A percentile compares a stretch with the other conserved stretches of the same genome.
phyloP scores from a whole-genome alignment of 2,797 vertebrate genomes.

The Leucoraja ocellata region DNA sequence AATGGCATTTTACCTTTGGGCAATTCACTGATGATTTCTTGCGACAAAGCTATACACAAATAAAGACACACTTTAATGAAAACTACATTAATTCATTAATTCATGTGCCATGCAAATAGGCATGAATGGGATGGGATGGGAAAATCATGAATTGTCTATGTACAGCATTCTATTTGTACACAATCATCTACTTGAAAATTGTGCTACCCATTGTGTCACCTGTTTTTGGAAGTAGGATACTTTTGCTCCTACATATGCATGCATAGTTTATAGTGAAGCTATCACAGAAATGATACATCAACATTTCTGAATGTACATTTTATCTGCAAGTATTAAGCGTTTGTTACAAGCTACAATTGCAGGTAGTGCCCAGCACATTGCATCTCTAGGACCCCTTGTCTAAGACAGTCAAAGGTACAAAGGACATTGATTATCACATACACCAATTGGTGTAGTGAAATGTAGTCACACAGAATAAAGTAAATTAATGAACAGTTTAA shows the following conservation, averaged over 20 bases:
- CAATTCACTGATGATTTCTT: conserved; percentile 96
- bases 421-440: too few relatives aligned
- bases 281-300: background rate
- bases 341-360: background rate
- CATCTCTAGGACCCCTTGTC: background rate
- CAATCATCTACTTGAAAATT: conserved; percentile 39
- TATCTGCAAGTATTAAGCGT: background rate
- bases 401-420: too few relatives aligned
- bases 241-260: background rate
- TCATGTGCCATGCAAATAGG: conserved; percentile 40
- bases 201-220: background rate
- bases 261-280: background rate
- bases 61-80: conserved; percentile 64
- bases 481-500: background rate
- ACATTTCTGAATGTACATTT: background rate
- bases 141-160: background rate
- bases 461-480: background rate
- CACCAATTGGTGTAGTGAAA: too few relatives aligned
- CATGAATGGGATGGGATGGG: conserved; percentile 42
- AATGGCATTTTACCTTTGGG: conserved; percentile 80
- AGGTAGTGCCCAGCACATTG: background rate
- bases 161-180: background rate
- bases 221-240: conserved; percentile 13
- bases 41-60: conserved; percentile 91
- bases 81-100: conserved; percentile 46